Evolutionary conservation across 2,113 vertebrate genomes (phyloP), one percentile per base, ranked within the genome.

Genomic region (Bufo bufo): DNA sequence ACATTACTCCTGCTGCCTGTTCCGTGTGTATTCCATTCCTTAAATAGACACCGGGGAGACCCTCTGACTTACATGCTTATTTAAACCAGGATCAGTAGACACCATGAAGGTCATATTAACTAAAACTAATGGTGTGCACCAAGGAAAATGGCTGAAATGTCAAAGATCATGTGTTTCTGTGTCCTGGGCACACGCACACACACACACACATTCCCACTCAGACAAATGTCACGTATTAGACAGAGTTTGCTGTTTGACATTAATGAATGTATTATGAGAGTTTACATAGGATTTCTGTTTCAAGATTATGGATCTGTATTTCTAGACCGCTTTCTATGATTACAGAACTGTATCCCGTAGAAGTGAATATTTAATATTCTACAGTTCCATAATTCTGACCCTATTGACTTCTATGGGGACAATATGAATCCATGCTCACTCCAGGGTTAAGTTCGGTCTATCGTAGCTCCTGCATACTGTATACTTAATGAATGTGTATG

Each of bases 1-100:
- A 69, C 56, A 54, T 17, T 56, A 45, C 45, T 86, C 13, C 58
- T 59, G 74, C 43, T 54, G 58, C 12, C 47, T 86, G 56, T 85
- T 23, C 74, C 52, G 43, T 66, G 33, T 65, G 77, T 86, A 54
- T 86, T 86, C 85, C 77, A 45, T 79, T 56, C 85, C 77, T 80
- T 81, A 87, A 87, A 87, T 87, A 87, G 85, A 80, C 63, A 52
- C n/a, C 7, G 47, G 85, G 77, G 85, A 87, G 61, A 43, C 85
- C 85, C 85, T 50, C 20, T 71, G 75, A 52, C 49, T 78, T 16
- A 43, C 49, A 23, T 14, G 58, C 85, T 78, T 50, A 54, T 33
- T 65, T 49, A 78, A 20, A 45, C 69, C 71, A 45, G 54, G 58
- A 78, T n/a, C 8, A 5, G 45, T 19, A 59, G 59, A 69, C 14